A percentile compares a stretch with the other conserved stretches of the same genome.
phyloP scores from a whole-genome alignment of 2,888 invertebrate genomes.

The Galerucella pusilla region DNA sequence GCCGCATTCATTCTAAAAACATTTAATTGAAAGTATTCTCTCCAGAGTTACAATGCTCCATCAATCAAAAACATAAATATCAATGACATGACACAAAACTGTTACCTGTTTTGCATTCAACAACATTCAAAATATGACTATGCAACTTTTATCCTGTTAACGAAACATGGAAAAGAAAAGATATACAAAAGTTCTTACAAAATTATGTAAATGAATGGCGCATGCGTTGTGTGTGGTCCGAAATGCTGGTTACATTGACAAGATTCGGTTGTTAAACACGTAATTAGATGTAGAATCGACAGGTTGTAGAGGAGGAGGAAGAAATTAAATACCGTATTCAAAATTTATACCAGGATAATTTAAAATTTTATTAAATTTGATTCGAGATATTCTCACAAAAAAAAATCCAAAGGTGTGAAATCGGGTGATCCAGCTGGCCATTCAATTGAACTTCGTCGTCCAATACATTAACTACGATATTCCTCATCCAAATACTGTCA shows the following conservation, averaged over 20 bases:
- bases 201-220: slow-evolving; percentile 54
- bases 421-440: no score
- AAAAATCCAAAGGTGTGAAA: no score
- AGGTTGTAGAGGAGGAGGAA: no score
- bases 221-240: slow-evolving; percentile 55
- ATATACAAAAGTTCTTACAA: slow-evolving; percentile 24
- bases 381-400: no score
- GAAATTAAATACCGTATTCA: no score
- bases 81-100: slow-evolving; percentile 28
- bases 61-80: slow-evolving; percentile 32
- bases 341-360: no score
- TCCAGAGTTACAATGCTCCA: slow-evolving; percentile 16
- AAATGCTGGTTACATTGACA: slow-evolving; percentile 50
- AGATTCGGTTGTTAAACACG: slow-evolving; percentile 35
- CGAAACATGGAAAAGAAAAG: slow-evolving; percentile 23
- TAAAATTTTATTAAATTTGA: no score
- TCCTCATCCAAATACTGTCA: no score
- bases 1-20: slow-evolving; percentile 13
- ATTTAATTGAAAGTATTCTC: slow-evolving; percentile 25
- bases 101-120: slow-evolving; percentile 43
- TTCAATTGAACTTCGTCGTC: no score
- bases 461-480: no score
- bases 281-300: background rate
- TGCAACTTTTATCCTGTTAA: slow-evolving; percentile 28
- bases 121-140: slow-evolving; percentile 35